These are phyloP conservation scores for Tryphoninae sp. DNA, from an alignment of 2,888 invertebrate species.

Conservation along the genomic window DNA sequence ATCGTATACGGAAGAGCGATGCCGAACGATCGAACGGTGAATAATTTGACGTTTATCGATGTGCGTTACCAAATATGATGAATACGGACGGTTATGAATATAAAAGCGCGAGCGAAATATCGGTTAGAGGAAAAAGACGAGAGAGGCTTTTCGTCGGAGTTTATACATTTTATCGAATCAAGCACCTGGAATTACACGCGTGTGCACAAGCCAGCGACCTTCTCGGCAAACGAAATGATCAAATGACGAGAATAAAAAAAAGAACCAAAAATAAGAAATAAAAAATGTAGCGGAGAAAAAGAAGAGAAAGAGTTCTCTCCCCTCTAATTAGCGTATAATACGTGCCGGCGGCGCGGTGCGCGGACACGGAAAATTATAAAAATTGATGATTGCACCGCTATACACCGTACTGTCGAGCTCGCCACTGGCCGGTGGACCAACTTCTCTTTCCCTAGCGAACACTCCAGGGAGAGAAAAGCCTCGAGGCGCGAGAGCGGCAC, in stretches of 20 bases:
- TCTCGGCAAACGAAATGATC: conserved; percentile 28
- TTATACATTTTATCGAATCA: conserved; percentile 29
- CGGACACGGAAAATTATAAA: conserved; percentile 73
- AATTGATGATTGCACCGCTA: conserved; percentile 70
- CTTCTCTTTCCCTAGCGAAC: conserved; percentile 11
- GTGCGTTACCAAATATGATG: conserved; percentile 47
- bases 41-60: conserved; percentile 49
- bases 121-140: conserved; percentile 17
- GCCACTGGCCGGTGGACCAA: conserved; percentile 24
- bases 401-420: conserved; percentile 36
- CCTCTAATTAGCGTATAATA: conserved; percentile 74
- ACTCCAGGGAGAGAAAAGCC: conserved; percentile 39
- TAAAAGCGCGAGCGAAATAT: conserved; percentile 1
- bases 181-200: conserved; percentile 48
- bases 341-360: conserved; percentile 62
- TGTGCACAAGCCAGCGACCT: conserved; percentile 12
- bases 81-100: conserved; percentile 9
- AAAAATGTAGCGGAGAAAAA: neutral
- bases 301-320: conserved; percentile 55
- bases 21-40: conserved; percentile 30
- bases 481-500: conserved; percentile 43
- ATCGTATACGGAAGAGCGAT: conserved; percentile 26
- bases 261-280: conserved; percentile 31
- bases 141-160: conserved; percentile 4
- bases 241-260: conserved; percentile 28